Evolutionary conservation across 2,797 vertebrate genomes (phyloP).

Genomic region (Crax fasciolata): DNA sequence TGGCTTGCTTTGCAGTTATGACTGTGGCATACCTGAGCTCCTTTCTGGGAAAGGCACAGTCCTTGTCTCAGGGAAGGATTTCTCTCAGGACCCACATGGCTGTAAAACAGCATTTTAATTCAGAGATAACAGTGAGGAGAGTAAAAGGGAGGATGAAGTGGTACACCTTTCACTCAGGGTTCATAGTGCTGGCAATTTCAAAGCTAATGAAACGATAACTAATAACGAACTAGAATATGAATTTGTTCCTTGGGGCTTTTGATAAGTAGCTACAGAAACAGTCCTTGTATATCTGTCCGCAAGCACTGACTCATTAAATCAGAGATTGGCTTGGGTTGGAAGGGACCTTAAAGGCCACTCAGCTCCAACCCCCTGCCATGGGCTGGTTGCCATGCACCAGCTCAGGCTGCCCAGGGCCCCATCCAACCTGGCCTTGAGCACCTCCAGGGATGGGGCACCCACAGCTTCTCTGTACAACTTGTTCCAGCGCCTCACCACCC

Average conservation of each 20-base stretch:
- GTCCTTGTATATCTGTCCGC: background rate
- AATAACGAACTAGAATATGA: background rate
- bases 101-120: background rate
- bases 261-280: background rate
- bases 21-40: background rate
- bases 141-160: background rate
- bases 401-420: too few relatives aligned
- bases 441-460: too few relatives aligned
- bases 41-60: background rate
- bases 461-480: too few relatives aligned
- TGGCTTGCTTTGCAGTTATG: background rate
- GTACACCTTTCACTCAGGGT: rapidly evolving
- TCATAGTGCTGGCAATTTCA: background rate
- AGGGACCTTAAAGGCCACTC: too few relatives aligned
- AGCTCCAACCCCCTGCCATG: too few relatives aligned
- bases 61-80: background rate
- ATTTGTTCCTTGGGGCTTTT: background rate
- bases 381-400: too few relatives aligned
- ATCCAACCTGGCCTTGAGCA: too few relatives aligned
- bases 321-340: background rate
- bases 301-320: background rate
- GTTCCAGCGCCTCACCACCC: too few relatives aligned
- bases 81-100: background rate
- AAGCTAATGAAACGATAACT: background rate
- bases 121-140: background rate